These are phyloP conservation scores for Psilopsiagon aymara DNA, from an alignment of 2,113 vertebrate genomes.

Conservation along the genomic window DNA sequence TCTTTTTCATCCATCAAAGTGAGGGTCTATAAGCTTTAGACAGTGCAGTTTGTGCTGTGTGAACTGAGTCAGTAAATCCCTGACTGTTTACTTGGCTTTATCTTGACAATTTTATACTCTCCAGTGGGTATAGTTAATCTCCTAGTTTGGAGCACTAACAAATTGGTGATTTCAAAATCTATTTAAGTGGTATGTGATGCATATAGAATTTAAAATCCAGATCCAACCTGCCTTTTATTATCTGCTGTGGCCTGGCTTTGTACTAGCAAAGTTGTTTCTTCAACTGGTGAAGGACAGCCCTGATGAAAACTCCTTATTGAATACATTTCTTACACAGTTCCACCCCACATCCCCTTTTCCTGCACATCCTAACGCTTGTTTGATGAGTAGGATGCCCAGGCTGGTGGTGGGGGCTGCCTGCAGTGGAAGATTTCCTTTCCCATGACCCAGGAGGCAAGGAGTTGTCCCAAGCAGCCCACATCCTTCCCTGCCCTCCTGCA, in stretches of 20 bases:
- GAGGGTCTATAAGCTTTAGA: not conserved
- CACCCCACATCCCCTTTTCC: not conserved
- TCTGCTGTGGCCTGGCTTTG: not conserved
- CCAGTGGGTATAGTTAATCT: not conserved
- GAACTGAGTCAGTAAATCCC: not conserved
- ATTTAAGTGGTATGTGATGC: not conserved
- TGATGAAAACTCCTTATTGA: not conserved
- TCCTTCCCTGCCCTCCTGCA: not conserved
- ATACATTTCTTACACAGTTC: not conserved
- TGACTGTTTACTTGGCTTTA: not conserved
- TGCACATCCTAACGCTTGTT: not conserved
- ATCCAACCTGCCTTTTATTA: not conserved
- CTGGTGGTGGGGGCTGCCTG: not conserved
- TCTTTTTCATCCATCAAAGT: not conserved
- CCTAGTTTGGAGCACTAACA: not conserved
- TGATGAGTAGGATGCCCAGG: not conserved
- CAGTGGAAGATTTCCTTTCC: not conserved
- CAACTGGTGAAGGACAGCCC: not conserved
- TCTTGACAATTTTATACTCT: not conserved
- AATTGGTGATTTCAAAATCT: not conserved
- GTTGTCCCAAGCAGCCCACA: fast-evolving
- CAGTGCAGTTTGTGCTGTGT: not conserved
- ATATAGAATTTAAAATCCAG: not conserved
- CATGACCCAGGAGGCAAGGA: not conserved
- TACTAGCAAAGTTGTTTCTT: not conserved